Conservation (phyloP, 1,140 invertebrate species). For the Neodiprion lecontei region DNA sequence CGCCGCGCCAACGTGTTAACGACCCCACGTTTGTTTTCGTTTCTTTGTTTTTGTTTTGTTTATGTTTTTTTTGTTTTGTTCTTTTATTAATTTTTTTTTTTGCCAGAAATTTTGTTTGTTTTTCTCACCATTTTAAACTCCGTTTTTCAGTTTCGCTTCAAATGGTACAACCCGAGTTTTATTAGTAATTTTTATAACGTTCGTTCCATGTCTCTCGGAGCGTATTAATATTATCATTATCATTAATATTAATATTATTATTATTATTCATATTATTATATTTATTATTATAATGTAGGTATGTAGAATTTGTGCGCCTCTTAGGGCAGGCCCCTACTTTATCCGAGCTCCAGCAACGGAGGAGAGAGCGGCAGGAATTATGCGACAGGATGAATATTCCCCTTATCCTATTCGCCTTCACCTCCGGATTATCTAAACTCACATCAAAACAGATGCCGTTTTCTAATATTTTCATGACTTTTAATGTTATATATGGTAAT, state of each 20-base stretch:
- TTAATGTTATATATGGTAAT: slow-evolving; percentile 23
- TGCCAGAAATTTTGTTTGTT: no score
- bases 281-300: neutral
- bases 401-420: slow-evolving; percentile 30
- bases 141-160: slow-evolving; percentile 12
- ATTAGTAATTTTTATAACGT: no score
- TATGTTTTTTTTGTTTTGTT: neutral
- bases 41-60: slow-evolving; percentile 13
- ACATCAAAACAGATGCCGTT: slow-evolving; percentile 51
- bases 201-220: slow-evolving; percentile 35
- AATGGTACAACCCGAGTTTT: neutral
- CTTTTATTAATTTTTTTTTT: neutral
- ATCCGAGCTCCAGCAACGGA: slow-evolving; percentile 12
- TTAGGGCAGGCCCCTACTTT: slow-evolving; percentile 4
- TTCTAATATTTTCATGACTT: slow-evolving; percentile 39
- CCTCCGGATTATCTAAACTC: slow-evolving; percentile 47
- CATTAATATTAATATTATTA: no score
- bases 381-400: slow-evolving; percentile 3
- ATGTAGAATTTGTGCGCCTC: slow-evolving; percentile 8
- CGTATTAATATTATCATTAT: neutral
- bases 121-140: slow-evolving; percentile 16
- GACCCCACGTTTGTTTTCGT: slow-evolving; percentile 18
- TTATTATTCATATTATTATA: no score
- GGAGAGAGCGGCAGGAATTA: slow-evolving; percentile 36
- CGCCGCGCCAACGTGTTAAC: neutral